Evolutionary conservation across 2,888 invertebrate species (phyloP), one percentile per base, ranked within the genome.

Genomic region (Phania funesta): DNA sequence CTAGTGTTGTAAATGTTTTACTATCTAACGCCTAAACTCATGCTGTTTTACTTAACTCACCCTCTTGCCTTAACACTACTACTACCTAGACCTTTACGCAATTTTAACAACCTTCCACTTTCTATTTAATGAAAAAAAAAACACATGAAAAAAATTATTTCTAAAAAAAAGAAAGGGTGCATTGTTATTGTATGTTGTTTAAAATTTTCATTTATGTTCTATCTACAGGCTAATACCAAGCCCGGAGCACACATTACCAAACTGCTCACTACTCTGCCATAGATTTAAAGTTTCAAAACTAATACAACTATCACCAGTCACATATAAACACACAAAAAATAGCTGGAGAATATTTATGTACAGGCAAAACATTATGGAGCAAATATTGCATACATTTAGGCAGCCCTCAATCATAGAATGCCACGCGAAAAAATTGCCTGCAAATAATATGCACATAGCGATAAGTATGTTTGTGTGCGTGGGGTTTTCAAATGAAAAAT

Each of bases 341-440:
- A 11, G 65, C 35, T 46, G 46, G 13, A 68, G 56, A 20, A 77
- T 64, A 73, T 52, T 41, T 56, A 70, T 67, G 52, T 58, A 74
- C 11, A 68, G 60, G 7, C 44, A 46, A 58, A 58, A 67, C 9
- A 35, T 32, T 65, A 76, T 54, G 67, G 52, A 64, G 35, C 58
- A 65, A 78, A 54, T 71, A 52, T 48, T 52, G 77, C 56, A 68
- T 70, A 74, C 74, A 78, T 78, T 67, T 74, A 68, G 82, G 56
- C 82, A 78, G 52, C 74, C 73, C 82, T 68, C 82, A 82, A 78
- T 78, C 82, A 78, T 48, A 56, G 78, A 68, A 70, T 74, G 68
- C 54, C 70, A 60, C 44, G 60, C 77, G 50, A 74, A 54, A 74
- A 64, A 64, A 60, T 29, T 67, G 52, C 76, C 60, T 52, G 46